Conservation (phyloP, 2,888 invertebrate genomes). For the Isoperla grammatica region DNA sequence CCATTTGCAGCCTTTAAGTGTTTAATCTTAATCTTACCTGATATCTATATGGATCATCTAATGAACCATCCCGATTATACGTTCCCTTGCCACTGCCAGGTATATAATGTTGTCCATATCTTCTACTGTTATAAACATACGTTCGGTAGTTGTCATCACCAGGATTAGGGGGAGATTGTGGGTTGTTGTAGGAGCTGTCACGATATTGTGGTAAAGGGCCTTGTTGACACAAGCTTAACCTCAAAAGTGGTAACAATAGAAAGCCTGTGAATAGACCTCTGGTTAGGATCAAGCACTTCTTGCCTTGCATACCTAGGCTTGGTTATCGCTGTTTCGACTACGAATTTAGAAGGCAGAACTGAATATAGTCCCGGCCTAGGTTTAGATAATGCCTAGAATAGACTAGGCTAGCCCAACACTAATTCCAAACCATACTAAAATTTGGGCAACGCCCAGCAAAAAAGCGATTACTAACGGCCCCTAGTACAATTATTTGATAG, state of each 20-base stretch:
- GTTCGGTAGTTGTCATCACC: slow-evolving; percentile 7
- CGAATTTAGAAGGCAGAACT: too few species aligned
- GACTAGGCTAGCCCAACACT: too few species aligned
- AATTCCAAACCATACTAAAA: too few species aligned
- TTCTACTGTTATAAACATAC: slow-evolving; percentile 8
- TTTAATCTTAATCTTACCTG: slow-evolving; percentile 11
- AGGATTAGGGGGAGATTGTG: slow-evolving; percentile 5
- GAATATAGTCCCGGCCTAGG: too few species aligned
- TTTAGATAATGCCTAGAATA: too few species aligned
- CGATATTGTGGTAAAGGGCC: slow-evolving; percentile 4
- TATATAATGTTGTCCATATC: slow-evolving; percentile 13
- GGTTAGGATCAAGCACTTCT: too few species aligned
- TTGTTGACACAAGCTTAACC: slow-evolving; percentile 12
- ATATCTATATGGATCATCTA: slow-evolving; percentile 6
- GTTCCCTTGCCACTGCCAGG: not conserved
- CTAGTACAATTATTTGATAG: too few species aligned
- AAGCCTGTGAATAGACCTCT: not conserved
- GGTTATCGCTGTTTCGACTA: too few species aligned
- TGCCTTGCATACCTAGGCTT: too few species aligned
- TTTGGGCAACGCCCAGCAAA: too few species aligned
- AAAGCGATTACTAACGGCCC: too few species aligned
- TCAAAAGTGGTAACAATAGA: slow-evolving; percentile 9
- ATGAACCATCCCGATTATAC: slow-evolving; percentile 1
- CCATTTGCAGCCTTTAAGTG: too few species aligned
- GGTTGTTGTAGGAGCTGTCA: slow-evolving; percentile 8